A percentile compares a stretch with the other conserved stretches of the same genome.
Evolutionary conservation across 2,888 invertebrate genomes (phyloP).

Genomic region (Pantelozetes paolii): DNA sequence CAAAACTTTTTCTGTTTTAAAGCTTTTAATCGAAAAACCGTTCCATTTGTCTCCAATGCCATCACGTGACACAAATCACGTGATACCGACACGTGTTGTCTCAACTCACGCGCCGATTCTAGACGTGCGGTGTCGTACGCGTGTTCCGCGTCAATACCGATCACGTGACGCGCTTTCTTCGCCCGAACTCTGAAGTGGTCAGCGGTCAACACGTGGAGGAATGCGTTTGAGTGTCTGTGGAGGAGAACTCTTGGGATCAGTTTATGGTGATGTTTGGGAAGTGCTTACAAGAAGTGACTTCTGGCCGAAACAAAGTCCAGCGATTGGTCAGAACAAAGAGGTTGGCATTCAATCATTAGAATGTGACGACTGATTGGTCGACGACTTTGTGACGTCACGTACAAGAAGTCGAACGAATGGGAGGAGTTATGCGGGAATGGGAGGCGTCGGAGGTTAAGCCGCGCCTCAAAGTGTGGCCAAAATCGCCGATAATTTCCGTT

Average conservation of each 20-base stretch:
- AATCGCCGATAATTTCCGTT: neutral
- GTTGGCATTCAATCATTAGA: neutral
- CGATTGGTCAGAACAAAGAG: neutral
- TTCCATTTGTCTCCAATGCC: slow-evolving; percentile 45
- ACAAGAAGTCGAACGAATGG: slow-evolving; percentile 34
- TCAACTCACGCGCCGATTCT: neutral
- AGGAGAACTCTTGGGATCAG: neutral
- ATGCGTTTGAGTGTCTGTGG: slow-evolving; percentile 19
- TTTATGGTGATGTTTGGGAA: neutral
- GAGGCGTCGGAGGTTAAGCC: neutral
- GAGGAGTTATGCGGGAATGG: neutral
- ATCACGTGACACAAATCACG: slow-evolving; percentile 45
- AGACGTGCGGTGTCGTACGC: neutral
- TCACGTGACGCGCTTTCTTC: slow-evolving; percentile 29
- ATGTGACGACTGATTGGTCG: slow-evolving; percentile 15
- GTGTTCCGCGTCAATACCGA: slow-evolving; percentile 24
- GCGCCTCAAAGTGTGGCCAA: slow-evolving; percentile 1
- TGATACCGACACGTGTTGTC: slow-evolving; percentile 42
- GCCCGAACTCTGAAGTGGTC: neutral
- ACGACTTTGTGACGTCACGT: neutral
- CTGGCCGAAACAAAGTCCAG: slow-evolving; percentile 37
- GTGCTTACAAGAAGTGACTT: slow-evolving; percentile 27
- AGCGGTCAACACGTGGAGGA: slow-evolving; percentile 29
- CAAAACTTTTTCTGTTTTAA: slow-evolving; percentile 32
- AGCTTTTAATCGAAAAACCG: slow-evolving; percentile 35